Evolutionary conservation across 2,797 vertebrate species (phyloP).

Genomic region (Coregonus ussuriensis): DNA sequence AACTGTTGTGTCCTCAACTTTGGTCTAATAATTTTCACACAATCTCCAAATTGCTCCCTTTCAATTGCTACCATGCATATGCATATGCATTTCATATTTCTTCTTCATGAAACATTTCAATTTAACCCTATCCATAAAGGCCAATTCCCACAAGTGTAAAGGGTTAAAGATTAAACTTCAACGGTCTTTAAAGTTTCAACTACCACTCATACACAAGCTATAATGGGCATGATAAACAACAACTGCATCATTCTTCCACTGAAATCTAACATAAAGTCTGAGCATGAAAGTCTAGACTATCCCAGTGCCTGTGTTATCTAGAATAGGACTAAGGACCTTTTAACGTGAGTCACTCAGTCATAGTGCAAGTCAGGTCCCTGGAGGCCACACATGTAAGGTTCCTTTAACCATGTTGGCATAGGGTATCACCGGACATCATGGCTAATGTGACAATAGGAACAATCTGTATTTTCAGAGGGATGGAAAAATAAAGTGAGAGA

Average conservation of each 20-base stretch:
- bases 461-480: constrained; percentile 14
- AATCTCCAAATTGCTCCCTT: too few species aligned
- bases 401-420: constrained; percentile 15
- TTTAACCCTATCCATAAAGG: too few species aligned
- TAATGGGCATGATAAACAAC: neutral
- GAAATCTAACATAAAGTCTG: neutral
- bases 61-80: too few species aligned
- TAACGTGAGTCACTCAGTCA: constrained; percentile 16
- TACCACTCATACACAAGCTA: neutral
- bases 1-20: too few species aligned
- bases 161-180: too few species aligned
- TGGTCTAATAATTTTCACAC: too few species aligned
- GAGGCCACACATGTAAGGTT: constrained; percentile 16
- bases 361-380: constrained; percentile 15
- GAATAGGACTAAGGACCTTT: neutral
- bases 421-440: constrained; percentile 18
- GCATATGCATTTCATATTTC: too few species aligned
- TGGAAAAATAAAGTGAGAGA: constrained; percentile 21
- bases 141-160: too few species aligned
- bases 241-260: neutral
- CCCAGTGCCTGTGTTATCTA: constrained; percentile 2
- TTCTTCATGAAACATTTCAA: too few species aligned
- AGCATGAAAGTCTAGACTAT: constrained; percentile 7
- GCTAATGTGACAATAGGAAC: constrained; percentile 36
- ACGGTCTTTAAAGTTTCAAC: neutral